Evolutionary conservation across 2,113 vertebrate genomes (phyloP).

Genomic region (Passer montanus): DNA sequence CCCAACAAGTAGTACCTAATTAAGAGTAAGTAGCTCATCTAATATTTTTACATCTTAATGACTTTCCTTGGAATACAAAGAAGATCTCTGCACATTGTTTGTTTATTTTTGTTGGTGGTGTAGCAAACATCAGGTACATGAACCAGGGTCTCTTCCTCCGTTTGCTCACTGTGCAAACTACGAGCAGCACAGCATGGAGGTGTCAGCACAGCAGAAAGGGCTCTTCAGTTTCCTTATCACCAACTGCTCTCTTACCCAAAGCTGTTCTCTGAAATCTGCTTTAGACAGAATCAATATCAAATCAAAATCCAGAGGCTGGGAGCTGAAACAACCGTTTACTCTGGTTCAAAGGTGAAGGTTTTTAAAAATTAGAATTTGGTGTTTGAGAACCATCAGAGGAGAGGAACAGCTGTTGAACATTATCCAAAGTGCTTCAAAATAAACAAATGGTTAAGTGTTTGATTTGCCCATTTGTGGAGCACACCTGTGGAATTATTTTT

Average conservation of each 20-base stretch:
- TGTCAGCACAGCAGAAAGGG: neutral
- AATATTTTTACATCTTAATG: neutral
- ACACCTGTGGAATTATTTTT: neutral
- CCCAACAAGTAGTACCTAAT: neutral
- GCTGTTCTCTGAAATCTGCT: neutral
- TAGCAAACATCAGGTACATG: neutral
- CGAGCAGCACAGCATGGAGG: neutral
- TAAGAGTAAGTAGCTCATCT: neutral
- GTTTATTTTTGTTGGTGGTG: neutral
- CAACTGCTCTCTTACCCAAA: neutral
- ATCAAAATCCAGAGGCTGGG: neutral
- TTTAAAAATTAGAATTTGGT: neutral
- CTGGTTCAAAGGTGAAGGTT: neutral
- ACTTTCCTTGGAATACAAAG: neutral
- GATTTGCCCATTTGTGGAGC: neutral
- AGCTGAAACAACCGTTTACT: neutral
- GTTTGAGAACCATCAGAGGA: neutral
- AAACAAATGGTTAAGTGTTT: neutral
- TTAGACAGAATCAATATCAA: neutral
- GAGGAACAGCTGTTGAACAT: neutral
- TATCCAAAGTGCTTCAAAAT: neutral
- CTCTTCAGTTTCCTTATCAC: neutral
- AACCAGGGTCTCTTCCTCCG: neutral
- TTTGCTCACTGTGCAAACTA: neutral
- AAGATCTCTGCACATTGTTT: neutral